Evolutionary conservation across 2,797 vertebrate genomes (phyloP), one percentile per base, ranked within the genome.

Genomic region (Acipenser oxyrinchus): DNA sequence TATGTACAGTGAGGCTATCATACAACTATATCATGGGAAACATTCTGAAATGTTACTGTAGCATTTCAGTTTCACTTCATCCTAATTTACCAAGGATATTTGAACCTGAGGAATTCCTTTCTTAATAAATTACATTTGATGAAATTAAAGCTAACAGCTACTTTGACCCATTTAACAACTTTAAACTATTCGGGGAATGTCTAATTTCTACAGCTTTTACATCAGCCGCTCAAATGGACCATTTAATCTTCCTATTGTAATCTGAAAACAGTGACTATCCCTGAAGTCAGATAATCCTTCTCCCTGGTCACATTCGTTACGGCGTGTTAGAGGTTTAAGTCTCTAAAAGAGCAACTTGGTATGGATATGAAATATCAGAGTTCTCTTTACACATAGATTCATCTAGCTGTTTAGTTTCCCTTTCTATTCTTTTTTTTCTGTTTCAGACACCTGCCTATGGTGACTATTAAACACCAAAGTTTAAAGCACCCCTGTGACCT

Each of bases 171-270:
- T 71, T 66, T 66, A 68, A 62, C 57, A 51, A 52, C 13, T 53
- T 15, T 12, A 9, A 71, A 65, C 62, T 71, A 64, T 64, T 69
- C 48, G 8, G 63, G 64, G 74, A 76, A 76, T 72, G 68, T 73
- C 51, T 3, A 60, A 15, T 64, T 71, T 69, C 8, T 55, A 50
- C 13, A 37, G 61, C 49, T 55, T 58, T 64, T 60, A 51, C 55
- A 66, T 59, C 66, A 66, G 57, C 65, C 67, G 65, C 57, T 58
- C 66, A 48, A 68, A 53, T 23, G 15, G 48, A 23, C 10, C 59
- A 53, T 65, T 63, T 48, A 60, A 49, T 60, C 10, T 57, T 48
- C 66, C 55, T 52, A 63, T 51, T 53, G 61, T 5, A 60, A 51
- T 49, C 58, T 60, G 23, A 52, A 23, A 48, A 51, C 3, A 15